phyloP scores from a whole-genome alignment of 2,113 vertebrate genomes.

The Sphyrna mokarran region DNA sequence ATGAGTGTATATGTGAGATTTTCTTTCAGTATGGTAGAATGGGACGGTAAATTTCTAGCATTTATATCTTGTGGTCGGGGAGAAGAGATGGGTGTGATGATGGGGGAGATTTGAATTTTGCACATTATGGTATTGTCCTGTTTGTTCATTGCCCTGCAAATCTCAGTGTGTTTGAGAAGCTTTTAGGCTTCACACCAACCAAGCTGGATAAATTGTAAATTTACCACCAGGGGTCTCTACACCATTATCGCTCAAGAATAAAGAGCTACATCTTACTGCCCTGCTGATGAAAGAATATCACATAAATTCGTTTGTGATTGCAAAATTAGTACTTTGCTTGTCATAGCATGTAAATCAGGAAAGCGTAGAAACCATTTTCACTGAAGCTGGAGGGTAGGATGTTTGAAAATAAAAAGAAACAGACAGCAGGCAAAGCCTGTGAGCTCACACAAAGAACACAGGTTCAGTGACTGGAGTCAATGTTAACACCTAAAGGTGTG shows the following conservation, averaged over 20 bases:
- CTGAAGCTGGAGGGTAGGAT: neutral
- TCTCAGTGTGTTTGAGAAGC: neutral
- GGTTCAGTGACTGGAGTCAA: neutral
- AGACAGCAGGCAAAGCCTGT: neutral
- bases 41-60: neutral
- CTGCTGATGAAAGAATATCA: neutral
- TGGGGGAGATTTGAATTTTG: neutral
- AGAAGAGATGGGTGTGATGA: neutral
- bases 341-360: neutral
- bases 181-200: neutral
- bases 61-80: neutral
- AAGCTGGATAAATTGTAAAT: neutral
- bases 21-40: neutral
- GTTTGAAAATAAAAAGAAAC: neutral
- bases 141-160: neutral
- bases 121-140: neutral
- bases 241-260: neutral
- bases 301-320: no score
- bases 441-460: neutral
- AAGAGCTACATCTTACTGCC: neutral
- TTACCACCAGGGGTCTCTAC: slow-evolving; percentile 32
- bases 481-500: neutral
- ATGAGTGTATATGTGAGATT: neutral
- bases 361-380: neutral
- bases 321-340: neutral